These are phyloP conservation scores for Marcusenius ussheri DNA, from an alignment of 2,113 vertebrate species.

Conservation along the genomic window DNA sequence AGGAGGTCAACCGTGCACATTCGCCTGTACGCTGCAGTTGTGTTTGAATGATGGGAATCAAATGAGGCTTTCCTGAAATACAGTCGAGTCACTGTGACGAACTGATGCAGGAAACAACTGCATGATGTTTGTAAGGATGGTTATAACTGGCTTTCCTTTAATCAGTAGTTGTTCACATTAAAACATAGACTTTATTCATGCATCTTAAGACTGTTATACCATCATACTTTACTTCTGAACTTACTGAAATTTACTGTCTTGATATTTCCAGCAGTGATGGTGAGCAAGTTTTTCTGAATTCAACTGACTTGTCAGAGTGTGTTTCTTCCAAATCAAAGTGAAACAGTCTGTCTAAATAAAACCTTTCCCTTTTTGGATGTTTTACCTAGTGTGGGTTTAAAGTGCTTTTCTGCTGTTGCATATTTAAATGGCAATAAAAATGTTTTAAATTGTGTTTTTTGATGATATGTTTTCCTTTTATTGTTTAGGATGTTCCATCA, in stretches of 20 bases:
- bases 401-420: background rate
- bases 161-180: background rate
- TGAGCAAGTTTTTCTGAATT: background rate
- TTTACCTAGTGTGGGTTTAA: background rate
- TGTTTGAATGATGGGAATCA: background rate
- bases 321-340: background rate
- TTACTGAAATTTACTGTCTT: background rate
- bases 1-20: background rate
- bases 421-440: background rate
- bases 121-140: background rate
- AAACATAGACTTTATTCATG: background rate
- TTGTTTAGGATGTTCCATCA: background rate
- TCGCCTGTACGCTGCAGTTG: no score
- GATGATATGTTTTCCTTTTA: background rate
- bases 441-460: background rate
- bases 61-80: background rate
- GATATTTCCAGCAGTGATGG: background rate
- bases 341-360: background rate
- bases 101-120: slow-evolving; percentile 18
- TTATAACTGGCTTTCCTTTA: slow-evolving; percentile 1
- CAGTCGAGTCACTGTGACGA: background rate
- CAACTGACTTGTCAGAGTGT: background rate
- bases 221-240: background rate
- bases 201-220: background rate
- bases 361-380: background rate